Evolutionary conservation across 2,888 invertebrate species (phyloP).

Genomic region (Hedychridium roseum): DNA sequence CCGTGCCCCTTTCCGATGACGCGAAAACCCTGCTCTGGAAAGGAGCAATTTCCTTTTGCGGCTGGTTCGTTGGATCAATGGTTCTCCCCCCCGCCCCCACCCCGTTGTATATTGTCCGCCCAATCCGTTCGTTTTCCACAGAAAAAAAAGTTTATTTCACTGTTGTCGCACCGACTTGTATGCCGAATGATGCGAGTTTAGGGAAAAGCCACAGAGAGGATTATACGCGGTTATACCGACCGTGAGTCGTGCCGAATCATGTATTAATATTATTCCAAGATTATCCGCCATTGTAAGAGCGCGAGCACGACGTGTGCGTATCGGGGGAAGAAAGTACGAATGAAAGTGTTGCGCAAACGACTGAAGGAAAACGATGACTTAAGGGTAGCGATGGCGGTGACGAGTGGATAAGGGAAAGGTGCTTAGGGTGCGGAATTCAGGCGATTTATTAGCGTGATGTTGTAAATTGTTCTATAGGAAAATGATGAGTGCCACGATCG

Average conservation of each 20-base stretch:
- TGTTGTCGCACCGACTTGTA: slow-evolving; percentile 26
- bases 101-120: slow-evolving; percentile 29
- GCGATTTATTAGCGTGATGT: slow-evolving; percentile 48
- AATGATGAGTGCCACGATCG: slow-evolving; percentile 50
- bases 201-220: slow-evolving; percentile 8
- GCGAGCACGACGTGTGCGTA: slow-evolving; percentile 25
- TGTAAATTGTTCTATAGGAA: slow-evolving; percentile 54
- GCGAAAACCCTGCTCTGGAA: too few species aligned
- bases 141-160: slow-evolving; percentile 30
- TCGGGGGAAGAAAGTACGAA: too few species aligned
- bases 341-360: too few species aligned
- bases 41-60: slow-evolving; percentile 34
- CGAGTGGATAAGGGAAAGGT: slow-evolving; percentile 13
- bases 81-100: slow-evolving; percentile 37
- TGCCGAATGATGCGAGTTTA: slow-evolving; percentile 13
- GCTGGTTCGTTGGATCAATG: slow-evolving; percentile 59
- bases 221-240: slow-evolving; percentile 14
- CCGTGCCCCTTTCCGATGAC: neutral
- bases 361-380: neutral
- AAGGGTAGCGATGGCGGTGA: slow-evolving; percentile 2
- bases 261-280: slow-evolving; percentile 30
- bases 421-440: slow-evolving; percentile 48
- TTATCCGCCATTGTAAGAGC: slow-evolving; percentile 39
- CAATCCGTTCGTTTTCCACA: slow-evolving; percentile 28
- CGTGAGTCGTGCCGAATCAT: slow-evolving; percentile 31